Evolutionary conservation across 2,888 invertebrate species (phyloP).

Genomic region (Mayetiola destructor): DNA sequence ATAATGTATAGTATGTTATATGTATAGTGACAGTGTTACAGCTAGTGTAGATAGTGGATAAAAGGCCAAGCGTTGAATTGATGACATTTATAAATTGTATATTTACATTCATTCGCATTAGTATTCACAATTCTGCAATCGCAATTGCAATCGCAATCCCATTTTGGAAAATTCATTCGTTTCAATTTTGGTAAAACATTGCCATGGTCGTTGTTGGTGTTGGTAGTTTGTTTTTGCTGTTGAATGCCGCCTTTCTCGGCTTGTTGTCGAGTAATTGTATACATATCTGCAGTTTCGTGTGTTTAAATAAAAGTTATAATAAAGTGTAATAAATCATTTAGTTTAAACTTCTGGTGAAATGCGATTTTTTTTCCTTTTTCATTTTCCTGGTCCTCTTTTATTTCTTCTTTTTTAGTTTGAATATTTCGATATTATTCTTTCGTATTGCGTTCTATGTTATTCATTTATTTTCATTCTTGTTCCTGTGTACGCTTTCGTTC

Average conservation of each 20-base stretch:
- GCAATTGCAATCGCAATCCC: too few species aligned
- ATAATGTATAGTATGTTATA: too few species aligned
- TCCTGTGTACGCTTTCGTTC: too few species aligned
- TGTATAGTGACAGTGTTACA: too few species aligned
- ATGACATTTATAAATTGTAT: conserved; percentile 12
- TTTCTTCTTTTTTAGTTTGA: too few species aligned
- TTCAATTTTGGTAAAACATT: too few species aligned
- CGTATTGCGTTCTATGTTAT: too few species aligned
- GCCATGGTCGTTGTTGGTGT: too few species aligned
- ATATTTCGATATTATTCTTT: too few species aligned
- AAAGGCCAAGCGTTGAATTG: neutral
- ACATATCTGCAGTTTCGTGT: conserved; percentile 9
- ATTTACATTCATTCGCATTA: conserved; percentile 10
- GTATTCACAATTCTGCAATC: neutral
- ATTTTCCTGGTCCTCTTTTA: neutral
- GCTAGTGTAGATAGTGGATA: too few species aligned
- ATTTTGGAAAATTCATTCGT: too few species aligned
- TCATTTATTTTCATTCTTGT: too few species aligned
- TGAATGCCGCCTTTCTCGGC: neutral
- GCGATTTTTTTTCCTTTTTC: neutral
- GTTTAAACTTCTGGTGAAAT: conserved; percentile 12
- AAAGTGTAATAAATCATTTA: conserved; percentile 10
- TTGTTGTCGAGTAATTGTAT: conserved; percentile 8
- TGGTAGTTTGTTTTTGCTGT: neutral
- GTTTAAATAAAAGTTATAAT: conserved; percentile 12